These are phyloP conservation scores for Drosophila parvula DNA, from an alignment of 1,140 invertebrate species.

Conservation along the genomic window DNA sequence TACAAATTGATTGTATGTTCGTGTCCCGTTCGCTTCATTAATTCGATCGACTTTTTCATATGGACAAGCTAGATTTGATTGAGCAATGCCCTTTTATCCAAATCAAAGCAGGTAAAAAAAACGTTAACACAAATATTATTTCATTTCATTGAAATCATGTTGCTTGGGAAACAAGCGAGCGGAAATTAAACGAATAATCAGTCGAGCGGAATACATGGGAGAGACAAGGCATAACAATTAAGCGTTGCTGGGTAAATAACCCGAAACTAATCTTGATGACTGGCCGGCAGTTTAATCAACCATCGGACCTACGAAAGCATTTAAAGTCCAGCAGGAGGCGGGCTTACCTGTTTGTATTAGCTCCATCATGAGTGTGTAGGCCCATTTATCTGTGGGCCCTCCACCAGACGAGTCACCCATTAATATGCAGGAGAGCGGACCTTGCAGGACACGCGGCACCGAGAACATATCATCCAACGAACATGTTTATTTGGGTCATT, in stretches of 20 bases:
- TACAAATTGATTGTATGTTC: constrained; percentile 13
- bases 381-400: constrained; percentile 9
- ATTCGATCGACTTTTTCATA: background rate
- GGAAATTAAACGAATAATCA: constrained; percentile 9
- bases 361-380: background rate
- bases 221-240: constrained; percentile 11
- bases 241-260: constrained; percentile 2
- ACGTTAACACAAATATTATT: constrained; percentile 1
- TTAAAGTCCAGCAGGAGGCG: background rate
- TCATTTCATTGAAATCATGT: background rate
- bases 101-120: constrained; percentile 2
- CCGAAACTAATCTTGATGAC: constrained; percentile 7
- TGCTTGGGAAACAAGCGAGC: background rate
- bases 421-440: constrained; percentile 54
- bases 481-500: constrained; percentile 68
- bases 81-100: background rate
- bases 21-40: constrained; percentile 9
- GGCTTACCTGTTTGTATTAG: constrained; percentile 15
- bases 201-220: background rate
- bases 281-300: constrained; percentile 7
- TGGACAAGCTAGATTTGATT: background rate
- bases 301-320: constrained; percentile 4
- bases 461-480: constrained; percentile 28
- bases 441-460: constrained; percentile 12
- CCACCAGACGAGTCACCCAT: constrained; percentile 36